Base-by-base conservation (phyloP, 2,113 vertebrate genomes). In the Gallinago undulata region DNA sequence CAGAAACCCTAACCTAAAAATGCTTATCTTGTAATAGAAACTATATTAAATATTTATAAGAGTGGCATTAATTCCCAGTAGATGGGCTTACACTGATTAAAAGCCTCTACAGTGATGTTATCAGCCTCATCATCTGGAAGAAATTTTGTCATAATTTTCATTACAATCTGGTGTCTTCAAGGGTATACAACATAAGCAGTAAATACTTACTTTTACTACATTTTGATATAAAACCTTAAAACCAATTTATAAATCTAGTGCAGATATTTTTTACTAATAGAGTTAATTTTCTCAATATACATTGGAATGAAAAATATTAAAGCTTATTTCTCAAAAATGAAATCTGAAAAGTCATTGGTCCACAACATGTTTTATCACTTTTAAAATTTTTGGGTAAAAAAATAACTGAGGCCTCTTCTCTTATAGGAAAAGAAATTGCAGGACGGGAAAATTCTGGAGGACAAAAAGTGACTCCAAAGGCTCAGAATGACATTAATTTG, bases 331-430 rank as follows among this genome's bases (percentile, higher is more conserved):
- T 78, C 43, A 77, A 64, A 82, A 81, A 37, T 21, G 1, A 75
- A 68, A 84, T 30, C 80, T 81, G 39, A 39, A 19, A 89, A 59
- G 13, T 47, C 37, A 48, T 41, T 27, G 30, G 50, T 39, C n/a
- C 14, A 5, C 24, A n/a, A 33, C 5, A 78, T 4, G 8, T 15
- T 56, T 45, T 23, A 41, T 14, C 17, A 27, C 30, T 48, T 64
- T 14, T 11, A 60, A 83, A 19, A 60, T 47, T 47, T 35, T 0
- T 13, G 0, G 1, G 6, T 48, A 19, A 9, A 13, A 14, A 53
- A 16, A 7, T 51, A 74, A 63, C 7, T 0, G 1, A 74, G 48
- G 23, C 7, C 15, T 87, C 24, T 56, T 35, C 27, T 55, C 6
- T 18, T 76, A 67, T 22, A 73, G 7, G 11, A 62, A 60, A 91